A percentile compares a stretch with the other conserved stretches of the same genome.
These are phyloP conservation scores for Phyllopteryx taeniolatus DNA, from an alignment of 2,113 vertebrate species.

Conservation along the genomic window DNA sequence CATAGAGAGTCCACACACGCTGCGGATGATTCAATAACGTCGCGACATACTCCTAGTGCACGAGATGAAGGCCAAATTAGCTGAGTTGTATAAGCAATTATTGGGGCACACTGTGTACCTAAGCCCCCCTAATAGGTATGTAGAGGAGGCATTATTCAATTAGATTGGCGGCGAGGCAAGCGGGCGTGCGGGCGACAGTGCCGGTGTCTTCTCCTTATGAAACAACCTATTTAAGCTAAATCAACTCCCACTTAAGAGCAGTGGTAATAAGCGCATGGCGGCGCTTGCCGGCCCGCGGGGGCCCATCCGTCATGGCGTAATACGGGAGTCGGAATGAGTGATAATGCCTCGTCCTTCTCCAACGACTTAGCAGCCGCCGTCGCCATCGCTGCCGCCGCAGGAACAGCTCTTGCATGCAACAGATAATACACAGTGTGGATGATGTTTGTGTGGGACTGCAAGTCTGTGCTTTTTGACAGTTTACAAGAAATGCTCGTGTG, in stretches of 20 bases:
- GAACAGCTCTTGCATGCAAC: constrained; percentile 15
- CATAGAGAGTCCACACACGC: constrained; percentile 13
- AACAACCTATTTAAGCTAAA: constrained; percentile 95
- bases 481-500: background rate
- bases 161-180: constrained; percentile 76
- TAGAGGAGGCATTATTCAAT: constrained; percentile 85
- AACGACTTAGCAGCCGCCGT: constrained; percentile 65
- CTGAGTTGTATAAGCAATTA: constrained; percentile 72
- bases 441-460: background rate
- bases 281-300: constrained; percentile 82
- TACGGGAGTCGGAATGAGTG: constrained; percentile 88
- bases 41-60: constrained; percentile 14
- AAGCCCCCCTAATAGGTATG: constrained; percentile 74
- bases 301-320: constrained; percentile 90
- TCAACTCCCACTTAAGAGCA: constrained; percentile 91
- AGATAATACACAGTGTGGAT: constrained; percentile 21
- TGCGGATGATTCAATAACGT: constrained; percentile 36
- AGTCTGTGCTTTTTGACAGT: background rate
- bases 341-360: constrained; percentile 81
- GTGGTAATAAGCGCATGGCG: constrained; percentile 82
- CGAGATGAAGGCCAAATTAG: constrained; percentile 71
- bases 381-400: constrained; percentile 30
- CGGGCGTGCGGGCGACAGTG: constrained; percentile 74
- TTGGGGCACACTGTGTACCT: constrained; percentile 75
- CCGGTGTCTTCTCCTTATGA: constrained; percentile 80